A percentile compares a stretch with the other conserved stretches of the same genome.
Conservation (phyloP, 2,797 vertebrate genomes). For the Tenualosa ilisha region DNA sequence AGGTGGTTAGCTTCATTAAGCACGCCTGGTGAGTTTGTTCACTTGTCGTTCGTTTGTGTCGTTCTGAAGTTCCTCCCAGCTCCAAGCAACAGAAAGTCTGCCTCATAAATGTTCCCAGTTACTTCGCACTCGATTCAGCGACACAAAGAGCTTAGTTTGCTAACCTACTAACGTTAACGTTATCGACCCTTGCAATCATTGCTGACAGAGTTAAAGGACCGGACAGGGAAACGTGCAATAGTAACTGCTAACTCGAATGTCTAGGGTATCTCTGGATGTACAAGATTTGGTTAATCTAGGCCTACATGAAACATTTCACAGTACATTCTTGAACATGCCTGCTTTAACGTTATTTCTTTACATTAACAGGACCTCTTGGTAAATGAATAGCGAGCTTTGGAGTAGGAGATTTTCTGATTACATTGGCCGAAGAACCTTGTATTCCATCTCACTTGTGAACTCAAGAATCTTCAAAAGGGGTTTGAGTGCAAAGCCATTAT, state of each 20-base stretch:
- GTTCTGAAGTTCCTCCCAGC: not conserved
- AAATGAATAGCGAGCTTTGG: not conserved
- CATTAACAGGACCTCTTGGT: not conserved
- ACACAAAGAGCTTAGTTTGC: not conserved
- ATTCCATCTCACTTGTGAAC: not conserved
- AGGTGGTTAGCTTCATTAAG: not conserved
- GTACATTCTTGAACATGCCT: not conserved
- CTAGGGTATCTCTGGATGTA: not conserved
- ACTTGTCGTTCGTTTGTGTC: not conserved
- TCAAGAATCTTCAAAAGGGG: constrained; percentile 73
- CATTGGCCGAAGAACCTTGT: not conserved
- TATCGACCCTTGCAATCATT: not conserved
- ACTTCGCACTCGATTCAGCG: not conserved
- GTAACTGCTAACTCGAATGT: not conserved
- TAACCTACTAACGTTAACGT: constrained; percentile 7
- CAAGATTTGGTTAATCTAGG: not conserved
- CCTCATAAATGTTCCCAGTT: not conserved
- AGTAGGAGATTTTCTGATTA: not conserved
- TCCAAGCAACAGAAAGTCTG: not conserved
- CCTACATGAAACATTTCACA: not conserved
- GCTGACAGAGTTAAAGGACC: not conserved
- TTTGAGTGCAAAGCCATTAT: constrained; percentile 94
- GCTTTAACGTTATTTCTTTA: not conserved
- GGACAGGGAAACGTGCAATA: not conserved
- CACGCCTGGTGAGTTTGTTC: constrained; percentile 12